These are phyloP conservation scores for Fistularia commersonii DNA, from an alignment of 2,797 vertebrate genomes.

Conservation along the genomic window DNA sequence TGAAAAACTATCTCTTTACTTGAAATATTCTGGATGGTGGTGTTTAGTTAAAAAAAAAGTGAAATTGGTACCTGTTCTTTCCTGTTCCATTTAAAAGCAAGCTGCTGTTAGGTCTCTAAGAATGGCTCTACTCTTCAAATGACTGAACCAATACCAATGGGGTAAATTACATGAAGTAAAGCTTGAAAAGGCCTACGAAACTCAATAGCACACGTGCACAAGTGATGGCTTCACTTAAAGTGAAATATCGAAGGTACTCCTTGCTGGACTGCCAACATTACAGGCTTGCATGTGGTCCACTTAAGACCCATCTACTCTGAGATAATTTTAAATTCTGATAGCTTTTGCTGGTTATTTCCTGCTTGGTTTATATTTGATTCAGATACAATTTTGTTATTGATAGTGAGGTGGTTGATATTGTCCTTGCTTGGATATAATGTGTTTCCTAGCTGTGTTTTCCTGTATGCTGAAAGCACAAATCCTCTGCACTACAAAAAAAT, in stretches of 20 bases:
- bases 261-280: slow-evolving; percentile 4
- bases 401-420: not conserved
- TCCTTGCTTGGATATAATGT: not conserved
- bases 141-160: slow-evolving; percentile 25
- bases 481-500: slow-evolving; percentile 4
- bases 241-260: slow-evolving; percentile 6
- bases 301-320: not conserved
- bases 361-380: slow-evolving; percentile 1
- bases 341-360: not conserved
- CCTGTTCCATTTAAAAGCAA: slow-evolving; percentile 5
- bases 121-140: slow-evolving; percentile 25
- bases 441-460: too few species aligned
- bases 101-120: slow-evolving; percentile 16
- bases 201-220: slow-evolving; percentile 8
- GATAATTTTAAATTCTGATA: not conserved
- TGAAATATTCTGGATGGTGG: not conserved
- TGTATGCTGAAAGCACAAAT: not conserved
- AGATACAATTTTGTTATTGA: too few species aligned
- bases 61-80: slow-evolving; percentile 11
- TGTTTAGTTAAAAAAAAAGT: slow-evolving; percentile 15
- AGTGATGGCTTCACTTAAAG: slow-evolving; percentile 24
- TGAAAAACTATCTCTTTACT: slow-evolving; percentile 14
- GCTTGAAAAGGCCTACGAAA: slow-evolving; percentile 22
- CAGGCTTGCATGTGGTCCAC: not conserved
- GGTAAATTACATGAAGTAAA: slow-evolving; percentile 18